Evolutionary conservation across 1,140 invertebrate species (phyloP), one percentile per base, ranked within the genome.

Genomic region (Araneus ventricosus): DNA sequence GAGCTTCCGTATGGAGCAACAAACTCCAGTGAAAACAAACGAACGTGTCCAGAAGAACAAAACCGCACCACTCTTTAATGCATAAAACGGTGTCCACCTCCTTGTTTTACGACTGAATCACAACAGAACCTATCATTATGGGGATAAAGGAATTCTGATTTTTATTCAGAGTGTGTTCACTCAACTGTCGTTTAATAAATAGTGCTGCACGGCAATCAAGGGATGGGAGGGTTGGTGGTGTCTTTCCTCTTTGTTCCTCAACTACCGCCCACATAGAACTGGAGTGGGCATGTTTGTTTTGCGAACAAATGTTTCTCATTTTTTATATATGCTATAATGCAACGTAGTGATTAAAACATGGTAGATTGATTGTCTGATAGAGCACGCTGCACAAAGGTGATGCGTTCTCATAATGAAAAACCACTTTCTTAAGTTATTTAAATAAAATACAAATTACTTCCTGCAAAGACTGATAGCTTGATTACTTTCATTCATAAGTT

Each of bases 61-160:
- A 84, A 84, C 39, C 41, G 7, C 80, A 52, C 41, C 80, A 52
- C 45, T 84, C 24, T 84, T 84, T 52, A 87, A 87, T 61, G 24
- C 59, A 87, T 87, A 87, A 87, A 87, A 61, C 24, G 85, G 52
- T 87, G 85, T 84, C 85, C 85, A 87, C 59, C 85, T 87, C 8
- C 59, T 87, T 59, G 85, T 37, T 87, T 61, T 87, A 67, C 59
- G 85, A 63, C 39, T 14, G 57, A 87, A 63, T 87, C 85, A 87
- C 85, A 87, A 87, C 57, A 37, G 85, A 87, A 27, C 59, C 52
- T 87, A 59, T 87, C 85, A 87, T 87, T 87, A 87, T 87, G 30
- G 10, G 52, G 20, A 61, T 61, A 61, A 87, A 87, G 34, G 85
- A 87, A 24, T 30, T 61, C 30, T 87, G 85, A 87, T 87, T 63